Conservation (phyloP, 2,113 vertebrate species). For the Notarius lentiginosus region DNA sequence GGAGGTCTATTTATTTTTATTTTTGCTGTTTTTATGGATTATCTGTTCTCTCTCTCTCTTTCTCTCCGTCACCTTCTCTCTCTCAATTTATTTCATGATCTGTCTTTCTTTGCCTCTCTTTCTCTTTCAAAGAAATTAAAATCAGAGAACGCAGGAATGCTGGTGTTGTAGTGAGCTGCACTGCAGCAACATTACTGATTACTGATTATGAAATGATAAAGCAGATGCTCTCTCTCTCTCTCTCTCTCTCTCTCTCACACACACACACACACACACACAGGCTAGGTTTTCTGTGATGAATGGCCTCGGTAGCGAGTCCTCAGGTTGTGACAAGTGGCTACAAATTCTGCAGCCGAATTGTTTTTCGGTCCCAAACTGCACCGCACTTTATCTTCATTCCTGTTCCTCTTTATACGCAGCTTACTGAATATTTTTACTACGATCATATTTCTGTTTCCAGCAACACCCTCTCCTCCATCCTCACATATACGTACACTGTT, state of each 20-base stretch:
- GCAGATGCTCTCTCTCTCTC: background rate
- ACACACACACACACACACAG: slow-evolving; percentile 7
- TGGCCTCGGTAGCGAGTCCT: background rate
- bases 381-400: slow-evolving; percentile 11
- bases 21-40: background rate
- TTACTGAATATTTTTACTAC: slow-evolving; percentile 15
- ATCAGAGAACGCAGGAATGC: background rate
- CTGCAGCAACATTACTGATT: background rate
- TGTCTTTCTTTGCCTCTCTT: background rate
- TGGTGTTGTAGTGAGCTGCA: background rate
- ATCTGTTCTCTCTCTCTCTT: background rate
- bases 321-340: slow-evolving; percentile 12
- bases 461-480: background rate
- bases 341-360: slow-evolving; percentile 18
- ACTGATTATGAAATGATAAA: background rate
- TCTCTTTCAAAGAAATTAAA: background rate
- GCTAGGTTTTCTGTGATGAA: slow-evolving; percentile 1
- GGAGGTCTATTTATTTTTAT: background rate
- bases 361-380: background rate
- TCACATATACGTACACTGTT: background rate
- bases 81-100: background rate
- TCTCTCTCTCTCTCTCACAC: background rate
- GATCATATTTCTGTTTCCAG: background rate
- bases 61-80: background rate
- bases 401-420: background rate